A percentile compares a stretch with the other conserved stretches of the same genome.
phyloP scores from a whole-genome alignment of 2,113 vertebrate species.

The Microcebus griseorufus region DNA sequence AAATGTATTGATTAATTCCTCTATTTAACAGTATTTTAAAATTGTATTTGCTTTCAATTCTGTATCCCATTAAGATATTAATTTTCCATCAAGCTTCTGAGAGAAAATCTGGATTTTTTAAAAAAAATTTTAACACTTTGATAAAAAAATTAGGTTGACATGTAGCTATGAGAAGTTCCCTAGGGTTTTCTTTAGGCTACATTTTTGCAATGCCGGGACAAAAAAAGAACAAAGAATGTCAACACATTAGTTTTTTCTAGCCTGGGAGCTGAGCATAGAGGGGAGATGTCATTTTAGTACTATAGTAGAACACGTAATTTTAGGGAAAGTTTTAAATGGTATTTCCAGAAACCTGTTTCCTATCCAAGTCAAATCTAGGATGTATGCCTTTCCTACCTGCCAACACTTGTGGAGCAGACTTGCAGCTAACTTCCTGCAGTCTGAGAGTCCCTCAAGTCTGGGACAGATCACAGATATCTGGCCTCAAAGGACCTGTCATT shows the following conservation, averaged over 20 bases:
- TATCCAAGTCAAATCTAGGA: conserved; percentile 4
- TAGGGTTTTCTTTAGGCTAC: neutral
- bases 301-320: neutral
- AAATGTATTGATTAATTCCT: conserved; percentile 35
- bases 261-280: neutral
- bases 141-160: neutral
- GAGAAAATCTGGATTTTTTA: conserved; percentile 7
- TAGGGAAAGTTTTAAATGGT: neutral
- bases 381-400: neutral
- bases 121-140: conserved; percentile 19
- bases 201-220: neutral
- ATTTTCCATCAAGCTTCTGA: neutral
- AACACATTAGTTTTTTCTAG: neutral
- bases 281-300: neutral
- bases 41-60: conserved; percentile 23
- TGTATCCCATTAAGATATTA: neutral
- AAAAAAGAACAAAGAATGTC: conserved; percentile 18
- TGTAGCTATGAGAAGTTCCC: neutral
- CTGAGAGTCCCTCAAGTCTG: neutral
- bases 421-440: neutral
- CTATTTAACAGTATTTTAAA: neutral
- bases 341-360: conserved; percentile 30
- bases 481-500: neutral
- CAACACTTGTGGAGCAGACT: neutral
- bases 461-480: neutral